Evolutionary conservation across 92 coral and sea anemone species (phyloP).

Genomic region (Palythoa grandiflora): DNA sequence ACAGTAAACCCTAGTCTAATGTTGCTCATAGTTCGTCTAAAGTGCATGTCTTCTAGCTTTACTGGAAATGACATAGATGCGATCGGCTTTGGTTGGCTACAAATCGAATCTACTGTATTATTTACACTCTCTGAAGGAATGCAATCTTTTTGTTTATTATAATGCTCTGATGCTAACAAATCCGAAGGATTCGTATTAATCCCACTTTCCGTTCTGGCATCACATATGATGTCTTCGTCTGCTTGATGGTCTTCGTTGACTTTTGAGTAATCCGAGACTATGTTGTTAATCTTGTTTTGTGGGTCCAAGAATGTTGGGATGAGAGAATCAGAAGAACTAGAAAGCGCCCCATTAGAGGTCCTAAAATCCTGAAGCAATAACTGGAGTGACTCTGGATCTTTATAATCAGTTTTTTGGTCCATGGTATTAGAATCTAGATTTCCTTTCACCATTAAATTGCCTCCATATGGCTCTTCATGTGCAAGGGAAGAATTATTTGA

Average conservation of each 20-base stretch:
- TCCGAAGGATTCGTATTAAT: not conserved
- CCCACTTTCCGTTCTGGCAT: not conserved
- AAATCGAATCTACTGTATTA: not conserved
- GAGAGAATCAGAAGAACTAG: not conserved
- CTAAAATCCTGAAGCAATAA: not conserved
- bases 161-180: not conserved
- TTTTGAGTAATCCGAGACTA: not conserved
- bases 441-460: not conserved
- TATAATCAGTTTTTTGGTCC: not conserved
- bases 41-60: conserved; percentile 18
- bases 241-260: not conserved
- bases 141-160: not conserved
- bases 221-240: not conserved
- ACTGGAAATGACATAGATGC: conserved; percentile 16
- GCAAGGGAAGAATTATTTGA: not conserved
- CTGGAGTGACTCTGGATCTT: not conserved
- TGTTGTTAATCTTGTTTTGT: not conserved
- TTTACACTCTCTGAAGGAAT: not conserved
- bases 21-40: conserved; percentile 21
- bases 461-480: not conserved
- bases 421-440: not conserved
- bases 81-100: not conserved
- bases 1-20: conserved; percentile 32
- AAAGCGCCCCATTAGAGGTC: not conserved
- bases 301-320: not conserved